Evolutionary conservation across 2,797 vertebrate genomes (phyloP).

Genomic region (Esox masquinongy): DNA sequence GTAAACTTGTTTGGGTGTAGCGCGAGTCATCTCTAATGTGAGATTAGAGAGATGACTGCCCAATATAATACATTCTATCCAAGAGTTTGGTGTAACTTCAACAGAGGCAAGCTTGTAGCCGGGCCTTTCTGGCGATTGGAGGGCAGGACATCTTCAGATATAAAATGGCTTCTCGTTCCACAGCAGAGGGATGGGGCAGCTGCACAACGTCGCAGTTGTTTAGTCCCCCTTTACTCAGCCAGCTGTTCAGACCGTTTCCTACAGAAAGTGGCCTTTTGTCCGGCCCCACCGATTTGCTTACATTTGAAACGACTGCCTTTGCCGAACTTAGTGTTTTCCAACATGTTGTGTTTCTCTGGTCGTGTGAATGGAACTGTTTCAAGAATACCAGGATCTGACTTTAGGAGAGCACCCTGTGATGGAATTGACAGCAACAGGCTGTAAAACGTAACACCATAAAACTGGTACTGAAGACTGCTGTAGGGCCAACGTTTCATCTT

Average conservation of each 20-base stretch:
- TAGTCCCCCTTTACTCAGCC: conserved; percentile 9
- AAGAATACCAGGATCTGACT: too few species aligned
- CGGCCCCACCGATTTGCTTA: background rate
- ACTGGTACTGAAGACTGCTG: background rate
- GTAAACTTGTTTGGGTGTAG: too few species aligned
- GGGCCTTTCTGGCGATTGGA: background rate
- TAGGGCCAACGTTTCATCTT: too few species aligned
- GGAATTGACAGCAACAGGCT: background rate
- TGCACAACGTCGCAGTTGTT: conserved; percentile 28
- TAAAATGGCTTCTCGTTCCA: background rate
- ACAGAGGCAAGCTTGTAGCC: too few species aligned
- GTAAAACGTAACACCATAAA: background rate
- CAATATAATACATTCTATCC: too few species aligned
- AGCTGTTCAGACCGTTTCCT: conserved; percentile 36
- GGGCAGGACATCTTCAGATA: background rate
- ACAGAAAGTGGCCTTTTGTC: conserved; percentile 35
- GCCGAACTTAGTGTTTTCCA: background rate
- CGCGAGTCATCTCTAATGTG: too few species aligned
- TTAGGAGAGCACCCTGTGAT: too few species aligned
- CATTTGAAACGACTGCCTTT: background rate
- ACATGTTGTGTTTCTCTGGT: background rate
- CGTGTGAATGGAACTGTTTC: background rate
- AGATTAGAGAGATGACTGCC: too few species aligned
- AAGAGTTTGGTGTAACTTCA: too few species aligned
- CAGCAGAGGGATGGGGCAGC: conserved; percentile 36